Evolutionary conservation across 1,140 invertebrate genomes (phyloP), one percentile per base, ranked within the genome.

Genomic region (Tenebrio molitor): DNA sequence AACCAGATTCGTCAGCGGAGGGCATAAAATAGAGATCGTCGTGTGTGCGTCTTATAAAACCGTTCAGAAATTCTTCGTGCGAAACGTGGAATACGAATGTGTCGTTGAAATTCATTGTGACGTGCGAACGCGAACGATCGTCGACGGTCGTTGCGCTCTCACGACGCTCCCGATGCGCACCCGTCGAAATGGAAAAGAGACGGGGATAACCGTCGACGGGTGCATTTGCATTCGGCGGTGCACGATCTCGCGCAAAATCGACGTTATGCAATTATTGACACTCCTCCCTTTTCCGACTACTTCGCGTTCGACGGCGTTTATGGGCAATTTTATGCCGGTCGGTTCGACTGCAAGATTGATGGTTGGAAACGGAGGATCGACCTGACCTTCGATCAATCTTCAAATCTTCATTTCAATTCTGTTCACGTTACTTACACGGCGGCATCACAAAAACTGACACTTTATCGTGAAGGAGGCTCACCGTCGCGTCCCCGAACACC

Each of bases 1-100:
- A 58, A 39, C 33, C 16, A 42, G 34, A 42, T 63, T 63, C 58
- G 58, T 63, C 58, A 63, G 58, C 8, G 58, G n/a, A 33, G 14
- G 14, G 34, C 25, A 63, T 63, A 63, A 63, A 34, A 10, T 63
- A 63, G n/a, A 53, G 44, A 58, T 58, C 12, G 21, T 58, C 50
- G n/a, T 50, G 14, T 29, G n/a, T 63, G 58, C 25, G 39, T 65
- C 39, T 36, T 65, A 29, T 33, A 2, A 39, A 39, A 39, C 39
- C 72, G 64, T 71, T 64, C 69, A 64, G 74, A 76, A 78, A 77
- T 75, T 77, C 76, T 76, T 76, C 73, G 77, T 78, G 78, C 78
- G 74, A 79, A 79, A 74, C 78, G 76, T 76, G 77, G 76, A 78
- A 80, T 80, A 80, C 76, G 78, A 79, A 79, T 78, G 78, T 76